Evolutionary conservation across 2,113 vertebrate genomes (phyloP), one percentile per base, ranked within the genome.

Genomic region (Elephas maximus): DNA sequence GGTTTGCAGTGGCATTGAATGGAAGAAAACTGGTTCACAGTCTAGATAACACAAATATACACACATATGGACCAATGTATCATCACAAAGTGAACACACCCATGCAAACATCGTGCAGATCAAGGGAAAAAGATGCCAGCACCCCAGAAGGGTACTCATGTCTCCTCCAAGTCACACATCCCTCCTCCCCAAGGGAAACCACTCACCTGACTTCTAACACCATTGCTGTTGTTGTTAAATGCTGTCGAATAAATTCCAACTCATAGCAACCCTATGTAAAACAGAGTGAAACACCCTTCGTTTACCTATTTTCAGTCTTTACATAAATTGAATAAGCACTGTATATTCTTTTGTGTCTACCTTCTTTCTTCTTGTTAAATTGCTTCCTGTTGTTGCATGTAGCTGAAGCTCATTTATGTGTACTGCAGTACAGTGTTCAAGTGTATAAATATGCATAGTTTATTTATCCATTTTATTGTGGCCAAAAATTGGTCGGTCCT

Each of bases 331-430:
- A 48, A 77, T 90, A 57, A 53, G 24, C 8, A 85, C 69, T 77
- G 81, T 20, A 37, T 62, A 86, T 63, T 81, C 17, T 63, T 93
- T 67, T 80, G 5, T n/a, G 60, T 67, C 30, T 84, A 44, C 78
- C 33, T 62, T 14, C 26, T 51, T 41, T 77, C 69, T 89, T 92
- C 73, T 88, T 93, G 78, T 93, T n/a, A 95, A 97, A 79, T 71
- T 5, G 5, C n/a, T 60, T 74, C 30, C 20, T 65, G 23, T 85
- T 83, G 14, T 48, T 48, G 48, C 48, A 48, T 48, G 48, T 48
- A 48, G 48, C 48, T 48, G 48, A 48, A 48, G 48, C 33, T 78
- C 37, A 65, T 88, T 51, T 48, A 12, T 41, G n/a, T 57, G 73
- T 87, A 83, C 63, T 48, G 44, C 12, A 76, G 21, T 57, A 30